phyloP scores from a whole-genome alignment of 2,888 invertebrate genomes.

The Acholoe squamosa region DNA sequence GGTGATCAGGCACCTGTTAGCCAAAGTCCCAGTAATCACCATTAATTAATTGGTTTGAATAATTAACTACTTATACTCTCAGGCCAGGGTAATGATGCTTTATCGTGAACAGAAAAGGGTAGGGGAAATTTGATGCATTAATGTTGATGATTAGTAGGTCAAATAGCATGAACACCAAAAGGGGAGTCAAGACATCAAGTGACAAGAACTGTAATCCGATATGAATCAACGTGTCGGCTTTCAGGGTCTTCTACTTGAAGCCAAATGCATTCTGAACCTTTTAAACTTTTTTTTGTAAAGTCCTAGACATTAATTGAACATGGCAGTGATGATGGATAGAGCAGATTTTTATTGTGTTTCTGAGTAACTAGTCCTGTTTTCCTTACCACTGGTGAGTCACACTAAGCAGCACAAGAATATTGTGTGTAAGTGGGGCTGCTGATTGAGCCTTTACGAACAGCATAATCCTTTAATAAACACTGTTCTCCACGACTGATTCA shows the following conservation, averaged over 20 bases:
- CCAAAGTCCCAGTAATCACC: neutral
- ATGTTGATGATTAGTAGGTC: neutral
- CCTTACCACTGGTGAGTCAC: no score
- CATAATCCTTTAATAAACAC: no score
- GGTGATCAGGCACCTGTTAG: slow-evolving; percentile 26
- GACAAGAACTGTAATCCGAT: neutral
- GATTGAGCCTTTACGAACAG: no score
- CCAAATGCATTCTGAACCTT: neutral
- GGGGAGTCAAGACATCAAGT: neutral
- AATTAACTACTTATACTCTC: neutral
- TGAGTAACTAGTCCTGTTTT: no score
- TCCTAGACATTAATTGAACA: neutral
- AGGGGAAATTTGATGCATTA: neutral
- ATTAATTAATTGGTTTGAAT: slow-evolving; percentile 32
- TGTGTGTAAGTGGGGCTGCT: no score
- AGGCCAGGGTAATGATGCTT: neutral
- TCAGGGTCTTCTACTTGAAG: no score
- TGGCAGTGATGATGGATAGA: slow-evolving; percentile 1
- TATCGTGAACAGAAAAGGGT: neutral
- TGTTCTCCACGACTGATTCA: no score
- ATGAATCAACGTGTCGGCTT: no score
- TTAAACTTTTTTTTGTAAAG: neutral
- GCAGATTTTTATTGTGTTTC: no score
- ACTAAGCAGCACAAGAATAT: no score
- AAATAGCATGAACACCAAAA: neutral